Evolutionary conservation across 2,113 vertebrate genomes (phyloP), one percentile per base, ranked within the genome.

Genomic region (Sigmodon hispidus): DNA sequence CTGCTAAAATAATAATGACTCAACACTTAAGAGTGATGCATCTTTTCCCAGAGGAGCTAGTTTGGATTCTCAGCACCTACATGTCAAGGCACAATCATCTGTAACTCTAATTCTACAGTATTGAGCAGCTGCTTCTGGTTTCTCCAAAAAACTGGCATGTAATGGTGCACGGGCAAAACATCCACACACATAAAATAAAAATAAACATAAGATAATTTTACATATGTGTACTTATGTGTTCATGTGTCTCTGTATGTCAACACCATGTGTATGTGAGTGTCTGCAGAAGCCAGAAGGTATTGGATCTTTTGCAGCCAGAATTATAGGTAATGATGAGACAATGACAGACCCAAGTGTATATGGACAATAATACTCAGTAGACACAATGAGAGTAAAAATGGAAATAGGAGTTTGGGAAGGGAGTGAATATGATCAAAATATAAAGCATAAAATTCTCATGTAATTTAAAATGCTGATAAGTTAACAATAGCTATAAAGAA

Each of bases 341-440:
- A 36, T 55, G 17, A 40, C 2, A 81, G 22, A 40, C 77, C 11
- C 24, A 43, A 11, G 12, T 31, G 34, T 26, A 65, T 10, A 43
- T 8, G 2, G 19, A 26, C 22, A 57, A 40, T 16, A 83, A n/a
- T n/a, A n/a, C n/a, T n/a, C n/a, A n/a, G n/a, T n/a, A n/a, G 55
- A 29, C 57, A 45, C n/a, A 83, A 31, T 1, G 15, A 29, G 16
- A 2, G 15, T 29, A 83, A 61, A 29, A 31, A 61, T 16, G 15
- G n/a, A 83, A 61, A 15, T 31, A 1, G 7, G 24, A 10, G 1
- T 43, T 83, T 31, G 24, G 1, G 16, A 0, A 83, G 0, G 80
- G 7, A 61, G 7, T 61, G 26, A 61, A 43, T 17, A 16, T 59
- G 24, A 61, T 61, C 57, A 61, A 61, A 19, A 43, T 83, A 83